Conservation (phyloP, 2,888 invertebrate species). For the Diadegma fenestrale region DNA sequence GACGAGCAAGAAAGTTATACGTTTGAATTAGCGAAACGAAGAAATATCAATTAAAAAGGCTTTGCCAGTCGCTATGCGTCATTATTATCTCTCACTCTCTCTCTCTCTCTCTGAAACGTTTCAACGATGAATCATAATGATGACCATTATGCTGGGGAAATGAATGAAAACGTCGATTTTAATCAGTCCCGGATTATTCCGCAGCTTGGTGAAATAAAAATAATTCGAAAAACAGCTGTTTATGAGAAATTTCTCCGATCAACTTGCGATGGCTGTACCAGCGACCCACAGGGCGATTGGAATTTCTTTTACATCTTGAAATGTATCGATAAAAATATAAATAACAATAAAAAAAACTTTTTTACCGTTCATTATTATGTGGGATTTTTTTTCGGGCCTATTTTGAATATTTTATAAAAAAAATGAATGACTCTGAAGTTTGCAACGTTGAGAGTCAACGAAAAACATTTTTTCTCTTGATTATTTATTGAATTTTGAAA, state of each 20-base stretch:
- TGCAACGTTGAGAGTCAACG: too few species aligned
- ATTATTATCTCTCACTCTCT: not conserved
- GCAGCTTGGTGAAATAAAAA: not conserved
- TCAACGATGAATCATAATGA: conserved; percentile 10
- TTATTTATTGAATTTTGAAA: too few species aligned
- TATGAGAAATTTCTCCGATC: not conserved
- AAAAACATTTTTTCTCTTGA: too few species aligned
- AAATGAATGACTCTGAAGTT: too few species aligned
- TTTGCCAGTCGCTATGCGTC: not conserved
- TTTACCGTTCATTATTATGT: too few species aligned
- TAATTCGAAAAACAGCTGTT: not conserved
- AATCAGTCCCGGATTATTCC: not conserved
- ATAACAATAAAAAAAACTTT: not conserved
- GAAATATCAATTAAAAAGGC: conserved; percentile 29
- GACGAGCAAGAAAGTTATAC: conserved; percentile 19
- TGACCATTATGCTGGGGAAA: not conserved
- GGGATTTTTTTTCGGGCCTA: not conserved
- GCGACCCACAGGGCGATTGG: not conserved
- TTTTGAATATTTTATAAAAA: not conserved
- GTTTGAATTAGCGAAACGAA: conserved; percentile 31
- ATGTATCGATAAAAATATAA: not conserved
- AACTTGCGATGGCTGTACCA: not conserved
- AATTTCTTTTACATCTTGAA: not conserved
- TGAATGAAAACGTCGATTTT: not conserved
- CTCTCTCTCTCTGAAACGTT: not conserved